Percentiles rank a stretch among this genome's conserved stretches.
Evolutionary conservation across 2,113 vertebrate genomes (phyloP).

Genomic region (Danio rerio): DNA sequence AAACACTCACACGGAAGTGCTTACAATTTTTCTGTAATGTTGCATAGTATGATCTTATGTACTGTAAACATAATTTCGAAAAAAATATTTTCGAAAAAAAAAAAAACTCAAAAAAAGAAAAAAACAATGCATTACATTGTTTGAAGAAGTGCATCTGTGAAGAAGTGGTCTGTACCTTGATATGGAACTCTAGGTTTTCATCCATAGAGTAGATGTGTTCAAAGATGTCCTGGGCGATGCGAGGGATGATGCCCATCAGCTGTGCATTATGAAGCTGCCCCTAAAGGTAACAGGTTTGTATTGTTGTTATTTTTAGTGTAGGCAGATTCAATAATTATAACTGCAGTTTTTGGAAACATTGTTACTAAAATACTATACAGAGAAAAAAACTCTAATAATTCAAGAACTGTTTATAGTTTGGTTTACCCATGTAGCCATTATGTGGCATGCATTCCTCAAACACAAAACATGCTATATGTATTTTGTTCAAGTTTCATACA

Average conservation of each 20-base stretch:
- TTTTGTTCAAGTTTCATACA: too few species aligned
- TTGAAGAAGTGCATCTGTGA: background rate
- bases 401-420: too few species aligned
- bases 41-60: background rate
- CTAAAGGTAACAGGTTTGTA: constrained; percentile 64
- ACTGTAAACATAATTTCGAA: too few species aligned
- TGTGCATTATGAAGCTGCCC: constrained; percentile 89
- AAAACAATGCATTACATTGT: background rate
- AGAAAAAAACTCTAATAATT: too few species aligned
- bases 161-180: constrained; percentile 82
- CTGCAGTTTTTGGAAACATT: too few species aligned
- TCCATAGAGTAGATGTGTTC: constrained; percentile 99
- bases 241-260: constrained; percentile 94
- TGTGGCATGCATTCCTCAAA: too few species aligned
- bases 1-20: background rate
- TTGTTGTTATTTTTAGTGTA: background rate
- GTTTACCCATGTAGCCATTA: too few species aligned
- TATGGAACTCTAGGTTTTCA: constrained; percentile 97
- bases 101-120: too few species aligned
- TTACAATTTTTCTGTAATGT: background rate
- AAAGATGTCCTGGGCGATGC: constrained; percentile 93
- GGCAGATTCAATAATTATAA: too few species aligned
- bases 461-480: too few species aligned
- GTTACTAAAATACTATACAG: too few species aligned
- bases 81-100: too few species aligned